Percentiles rank a stretch among this genome's conserved stretches.
Conservation (phyloP, 2,888 invertebrate genomes). For the Melipona bicolor region DNA sequence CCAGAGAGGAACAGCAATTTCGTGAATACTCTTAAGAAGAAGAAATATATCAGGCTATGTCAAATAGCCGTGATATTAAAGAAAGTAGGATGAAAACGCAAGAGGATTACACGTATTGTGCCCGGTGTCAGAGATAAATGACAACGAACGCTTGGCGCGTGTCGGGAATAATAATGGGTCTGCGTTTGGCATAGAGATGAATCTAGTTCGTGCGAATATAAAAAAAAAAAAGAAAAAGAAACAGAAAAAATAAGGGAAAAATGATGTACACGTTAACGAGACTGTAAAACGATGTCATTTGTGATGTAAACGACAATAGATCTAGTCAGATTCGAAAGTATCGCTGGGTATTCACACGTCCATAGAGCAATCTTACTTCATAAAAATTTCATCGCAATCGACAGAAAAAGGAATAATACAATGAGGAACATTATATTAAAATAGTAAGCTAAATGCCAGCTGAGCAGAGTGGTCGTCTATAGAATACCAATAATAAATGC, state of each 20-base stretch:
- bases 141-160: constrained; percentile 69
- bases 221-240: background rate
- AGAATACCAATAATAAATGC: background rate
- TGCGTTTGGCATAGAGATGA: constrained; percentile 59
- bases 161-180: constrained; percentile 65
- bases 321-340: background rate
- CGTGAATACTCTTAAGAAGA: constrained; percentile 26
- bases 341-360: background rate
- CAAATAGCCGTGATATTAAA: constrained; percentile 66
- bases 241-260: background rate
- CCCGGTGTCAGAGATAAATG: constrained; percentile 70
- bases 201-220: constrained; percentile 30
- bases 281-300: constrained; percentile 9
- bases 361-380: background rate
- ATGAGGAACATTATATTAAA: background rate
- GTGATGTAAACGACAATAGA: background rate
- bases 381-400: background rate
- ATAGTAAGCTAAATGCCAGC: background rate
- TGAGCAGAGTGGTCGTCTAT: background rate
- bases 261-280: constrained; percentile 1
- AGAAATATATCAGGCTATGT: constrained; percentile 55
- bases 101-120: constrained; percentile 72
- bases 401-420: background rate
- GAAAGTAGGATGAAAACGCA: constrained; percentile 62
- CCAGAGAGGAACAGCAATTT: constrained; percentile 15